Base-by-base conservation (phyloP, 1,140 invertebrate species). In the Telenomus remus region DNA sequence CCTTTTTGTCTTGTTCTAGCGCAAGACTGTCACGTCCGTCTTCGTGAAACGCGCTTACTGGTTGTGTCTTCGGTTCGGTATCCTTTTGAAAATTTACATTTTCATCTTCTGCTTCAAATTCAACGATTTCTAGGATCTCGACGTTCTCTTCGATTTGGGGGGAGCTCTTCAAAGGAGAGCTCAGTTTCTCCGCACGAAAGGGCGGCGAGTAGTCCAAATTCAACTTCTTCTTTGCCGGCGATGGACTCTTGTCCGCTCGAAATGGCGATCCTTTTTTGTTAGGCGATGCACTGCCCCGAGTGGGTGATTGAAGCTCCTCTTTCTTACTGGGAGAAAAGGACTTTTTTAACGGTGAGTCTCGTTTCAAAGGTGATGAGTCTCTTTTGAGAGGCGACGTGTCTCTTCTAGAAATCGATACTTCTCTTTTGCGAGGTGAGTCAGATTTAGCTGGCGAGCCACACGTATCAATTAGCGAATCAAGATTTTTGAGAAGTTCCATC, bases 71-170 rank as follows among this genome's bases (percentile, higher is more conserved):
- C 51, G 57, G 54, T 27, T 79, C 71, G 5, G 68, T 53, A 16
- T 72, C 75, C 53, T 78, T 74, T 64, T 63, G 73, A 76, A 79
- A 79, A 76, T 79, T 75, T 72, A 77, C 61, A 37, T 56, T 48
- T 5, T 69, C 76, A 11, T 83, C 78, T 46, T 83, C 80, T 11
- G 57, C 79, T 11, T 86, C 82, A 43, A 83, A 81, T 75, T 87
- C 82, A 16, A 86, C 73, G 71, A 87, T 87, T 72, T 88, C 86
- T 16, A 87, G 75, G n/a, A 85, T 87, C 47, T 88, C 82, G 4
- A 85, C 15, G 13, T 87, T 71, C 9, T 66, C 74, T 44, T 68
- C 71, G 7, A 74, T 37, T 0, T 7, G 7, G n/a, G 15, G 4
- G 0, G 44, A 8, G n/a, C 43, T 50, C 43, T 75, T 66, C 1